Evolutionary conservation across 2,113 vertebrate species (phyloP).

Genomic region (Etia nguti): DNA sequence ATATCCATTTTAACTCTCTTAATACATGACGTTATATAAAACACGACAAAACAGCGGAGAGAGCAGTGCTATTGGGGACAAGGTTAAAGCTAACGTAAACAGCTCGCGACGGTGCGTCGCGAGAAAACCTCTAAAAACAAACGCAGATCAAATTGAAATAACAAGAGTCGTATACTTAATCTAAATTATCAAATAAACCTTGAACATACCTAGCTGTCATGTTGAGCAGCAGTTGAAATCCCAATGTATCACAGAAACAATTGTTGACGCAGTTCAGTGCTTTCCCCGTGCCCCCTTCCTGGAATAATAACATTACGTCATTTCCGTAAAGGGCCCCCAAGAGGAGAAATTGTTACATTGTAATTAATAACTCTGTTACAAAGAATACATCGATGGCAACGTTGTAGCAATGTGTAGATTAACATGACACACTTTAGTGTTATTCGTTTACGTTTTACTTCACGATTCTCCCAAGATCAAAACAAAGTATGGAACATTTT

Average conservation of each 20-base stretch:
- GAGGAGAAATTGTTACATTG: background rate
- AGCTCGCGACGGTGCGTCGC: background rate
- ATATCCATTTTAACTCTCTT: background rate
- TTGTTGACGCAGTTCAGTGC: slow-evolving; percentile 77
- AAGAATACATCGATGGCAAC: background rate
- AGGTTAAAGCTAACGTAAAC: slow-evolving; percentile 54
- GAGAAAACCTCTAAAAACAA: slow-evolving; percentile 22
- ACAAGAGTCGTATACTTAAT: background rate
- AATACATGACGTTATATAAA: background rate
- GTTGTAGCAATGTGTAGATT: background rate
- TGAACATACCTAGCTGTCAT: slow-evolving; percentile 60
- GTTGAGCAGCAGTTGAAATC: slow-evolving; percentile 22
- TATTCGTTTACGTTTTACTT: background rate
- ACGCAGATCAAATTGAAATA: background rate
- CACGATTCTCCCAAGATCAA: background rate
- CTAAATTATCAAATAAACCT: background rate
- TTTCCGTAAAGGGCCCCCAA: slow-evolving; percentile 24
- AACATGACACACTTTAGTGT: background rate
- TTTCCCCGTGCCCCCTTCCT: slow-evolving; percentile 66
- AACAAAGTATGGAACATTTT: background rate
- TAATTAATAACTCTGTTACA: background rate
- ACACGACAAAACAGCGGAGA: background rate
- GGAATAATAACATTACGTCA: slow-evolving; percentile 69
- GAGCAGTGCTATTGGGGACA: slow-evolving; percentile 1
- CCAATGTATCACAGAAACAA: slow-evolving; percentile 34